Evolutionary conservation across 2,888 invertebrate species (phyloP), one percentile per base, ranked within the genome.

Genomic region (Coleophora flavipennella): DNA sequence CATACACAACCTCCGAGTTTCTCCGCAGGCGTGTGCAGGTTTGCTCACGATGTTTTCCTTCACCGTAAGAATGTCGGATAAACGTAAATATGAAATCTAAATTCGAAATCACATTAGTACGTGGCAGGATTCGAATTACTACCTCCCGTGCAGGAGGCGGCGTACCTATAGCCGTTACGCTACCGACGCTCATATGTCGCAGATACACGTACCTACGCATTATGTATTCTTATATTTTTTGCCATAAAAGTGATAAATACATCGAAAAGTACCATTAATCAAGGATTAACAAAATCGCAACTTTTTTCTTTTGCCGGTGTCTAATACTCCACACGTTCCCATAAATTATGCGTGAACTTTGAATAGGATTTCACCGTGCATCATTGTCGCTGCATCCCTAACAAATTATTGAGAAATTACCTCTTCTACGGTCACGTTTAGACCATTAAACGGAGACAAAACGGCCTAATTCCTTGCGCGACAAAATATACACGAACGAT

Each of bases 371-470:
- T 57, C 62, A 61, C 62, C 61, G 67, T 61, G 57, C 67, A 74
- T 77, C 71, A 59, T 65, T 78, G 80, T 79, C 78, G 69, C 67
- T 66, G 70, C 61, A 69, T 68, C 67, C 67, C 55, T 63, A 62
- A 70, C 67, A 73, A 67, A 74, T 77, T 72, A 78, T 70, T 64
- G 66, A 63, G 55, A 79, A 81, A 81, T 83, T 79, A 71, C 59
- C 64, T 59, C 64, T 65, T 70, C 62, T 60, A 67, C 66, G 70
- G 80, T 83, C 83, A 84, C 83, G 83, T 84, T 80, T 63, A 61
- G 62, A 67, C 76, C 83, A 81, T 84, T 83, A 84, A 58, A 76
- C 45, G 77, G 71, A 80, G 81, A 81, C 81, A 83, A 81, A 83
- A 80, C 77, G 64, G 50, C 57, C 73, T 84, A 84, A 84, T 79